Conservation (phyloP, 2,888 invertebrate genomes). For the Microctonus hyperodae region DNA sequence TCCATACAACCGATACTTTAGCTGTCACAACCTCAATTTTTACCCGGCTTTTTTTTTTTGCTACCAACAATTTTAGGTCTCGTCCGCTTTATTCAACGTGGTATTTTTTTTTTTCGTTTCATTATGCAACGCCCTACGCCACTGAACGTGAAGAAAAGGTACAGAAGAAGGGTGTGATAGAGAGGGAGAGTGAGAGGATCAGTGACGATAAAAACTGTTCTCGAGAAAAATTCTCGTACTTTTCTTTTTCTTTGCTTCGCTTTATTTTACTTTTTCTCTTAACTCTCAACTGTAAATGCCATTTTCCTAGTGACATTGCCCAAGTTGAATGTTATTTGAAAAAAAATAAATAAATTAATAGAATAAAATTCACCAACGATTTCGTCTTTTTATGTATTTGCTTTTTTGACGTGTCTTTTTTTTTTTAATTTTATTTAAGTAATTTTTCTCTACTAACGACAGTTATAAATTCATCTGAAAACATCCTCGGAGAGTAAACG, state of each 20-base stretch:
- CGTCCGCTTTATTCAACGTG: not conserved
- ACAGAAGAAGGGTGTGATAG: not conserved
- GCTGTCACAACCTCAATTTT: not conserved
- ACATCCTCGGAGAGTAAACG: conserved; percentile 3
- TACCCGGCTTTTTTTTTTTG: not conserved
- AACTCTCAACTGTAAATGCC: not conserved
- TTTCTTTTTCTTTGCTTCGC: not conserved
- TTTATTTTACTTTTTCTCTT: not conserved
- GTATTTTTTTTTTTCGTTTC: not conserved
- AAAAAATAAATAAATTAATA: not conserved
- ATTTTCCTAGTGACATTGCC: not conserved
- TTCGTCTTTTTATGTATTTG: not conserved
- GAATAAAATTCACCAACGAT: not conserved
- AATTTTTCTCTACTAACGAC: conserved; percentile 1
- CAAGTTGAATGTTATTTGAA: not conserved
- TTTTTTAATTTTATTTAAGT: not conserved
- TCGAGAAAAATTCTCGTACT: not conserved
- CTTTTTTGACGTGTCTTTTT: not conserved
- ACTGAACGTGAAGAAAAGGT: not conserved
- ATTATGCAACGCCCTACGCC: not conserved
- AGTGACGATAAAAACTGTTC: not conserved
- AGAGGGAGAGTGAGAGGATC: not conserved
- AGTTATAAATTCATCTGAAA: conserved; percentile 9
- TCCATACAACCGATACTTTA: not conserved
- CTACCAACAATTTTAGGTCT: not conserved